phyloP scores from a whole-genome alignment of 2,888 invertebrate genomes.

The Nomada hirtipes region DNA sequence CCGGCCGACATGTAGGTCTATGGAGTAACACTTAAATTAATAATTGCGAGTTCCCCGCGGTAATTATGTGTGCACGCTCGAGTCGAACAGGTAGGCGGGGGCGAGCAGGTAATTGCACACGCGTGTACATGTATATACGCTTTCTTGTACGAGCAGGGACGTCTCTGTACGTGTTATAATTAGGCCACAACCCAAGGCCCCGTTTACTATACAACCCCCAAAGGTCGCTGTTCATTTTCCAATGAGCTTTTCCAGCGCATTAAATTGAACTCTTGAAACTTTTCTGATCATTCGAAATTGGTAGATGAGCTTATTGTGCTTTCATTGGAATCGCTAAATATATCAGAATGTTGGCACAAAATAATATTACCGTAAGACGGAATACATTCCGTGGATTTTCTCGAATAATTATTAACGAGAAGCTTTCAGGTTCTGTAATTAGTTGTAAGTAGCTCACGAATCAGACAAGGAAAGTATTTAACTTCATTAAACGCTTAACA shows the following conservation, averaged over 20 bases:
- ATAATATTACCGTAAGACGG: too few species aligned
- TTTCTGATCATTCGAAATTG: too few species aligned
- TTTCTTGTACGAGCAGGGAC: constrained; percentile 32
- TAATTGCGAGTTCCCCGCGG: constrained; percentile 61
- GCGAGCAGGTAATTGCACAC: constrained; percentile 62
- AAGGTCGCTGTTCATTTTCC: constrained; percentile 4
- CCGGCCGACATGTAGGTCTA: constrained; percentile 60
- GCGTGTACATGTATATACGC: constrained; percentile 45
- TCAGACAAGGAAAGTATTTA: too few species aligned
- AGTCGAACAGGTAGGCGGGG: constrained; percentile 41
- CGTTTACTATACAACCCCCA: constrained; percentile 5
- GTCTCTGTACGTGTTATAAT: constrained; percentile 5
- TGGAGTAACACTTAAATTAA: constrained; percentile 67
- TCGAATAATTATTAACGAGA: too few species aligned
- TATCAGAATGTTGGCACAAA: too few species aligned
- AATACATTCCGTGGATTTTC: too few species aligned
- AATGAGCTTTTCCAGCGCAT: not conserved
- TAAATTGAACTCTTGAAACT: too few species aligned
- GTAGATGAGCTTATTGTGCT: too few species aligned
- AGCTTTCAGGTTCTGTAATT: too few species aligned
- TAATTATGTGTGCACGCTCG: constrained; percentile 64
- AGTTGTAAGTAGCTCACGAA: too few species aligned
- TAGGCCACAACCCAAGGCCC: not conserved
- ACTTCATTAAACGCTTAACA: too few species aligned
- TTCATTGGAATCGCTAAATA: too few species aligned